phyloP scores from a whole-genome alignment of 2,888 invertebrate genomes.

The Mythimna loreyi region DNA sequence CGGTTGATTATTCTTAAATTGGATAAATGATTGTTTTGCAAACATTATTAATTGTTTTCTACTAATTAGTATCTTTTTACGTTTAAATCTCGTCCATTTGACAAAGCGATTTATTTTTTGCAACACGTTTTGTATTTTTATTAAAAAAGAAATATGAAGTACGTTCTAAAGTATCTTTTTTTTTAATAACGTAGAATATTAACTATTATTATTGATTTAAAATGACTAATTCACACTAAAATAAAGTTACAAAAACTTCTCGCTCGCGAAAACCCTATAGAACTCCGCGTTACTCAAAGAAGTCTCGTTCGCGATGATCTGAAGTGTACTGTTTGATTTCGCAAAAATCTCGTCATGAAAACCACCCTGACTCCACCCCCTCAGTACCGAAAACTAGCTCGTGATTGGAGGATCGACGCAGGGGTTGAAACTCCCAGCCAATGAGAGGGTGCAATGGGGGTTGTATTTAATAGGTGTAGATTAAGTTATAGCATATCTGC shows the following conservation, averaged over 20 bases:
- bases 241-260: conserved; percentile 72
- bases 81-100: not conserved
- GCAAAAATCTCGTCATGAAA: conserved; percentile 83
- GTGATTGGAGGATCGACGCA: conserved; percentile 80
- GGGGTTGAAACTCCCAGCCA: conserved; percentile 86
- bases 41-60: not conserved
- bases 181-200: not conserved
- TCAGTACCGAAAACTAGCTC: conserved; percentile 68
- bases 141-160: not conserved
- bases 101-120: not conserved
- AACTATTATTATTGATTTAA: not conserved
- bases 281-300: conserved; percentile 63
- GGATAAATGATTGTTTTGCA: not conserved
- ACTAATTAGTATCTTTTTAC: too few species aligned
- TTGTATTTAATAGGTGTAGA: conserved; percentile 88
- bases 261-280: conserved; percentile 52
- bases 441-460: conserved; percentile 75
- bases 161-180: not conserved
- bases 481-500: conserved; percentile 87
- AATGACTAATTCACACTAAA: conserved; percentile 26
- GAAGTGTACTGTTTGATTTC: conserved; percentile 82
- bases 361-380: conserved; percentile 87
- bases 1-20: not conserved
- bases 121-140: not conserved
- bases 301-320: conserved; percentile 74